Evolutionary conservation across 2,888 invertebrate species (phyloP).

Genomic region (Monoplex corrugatus): DNA sequence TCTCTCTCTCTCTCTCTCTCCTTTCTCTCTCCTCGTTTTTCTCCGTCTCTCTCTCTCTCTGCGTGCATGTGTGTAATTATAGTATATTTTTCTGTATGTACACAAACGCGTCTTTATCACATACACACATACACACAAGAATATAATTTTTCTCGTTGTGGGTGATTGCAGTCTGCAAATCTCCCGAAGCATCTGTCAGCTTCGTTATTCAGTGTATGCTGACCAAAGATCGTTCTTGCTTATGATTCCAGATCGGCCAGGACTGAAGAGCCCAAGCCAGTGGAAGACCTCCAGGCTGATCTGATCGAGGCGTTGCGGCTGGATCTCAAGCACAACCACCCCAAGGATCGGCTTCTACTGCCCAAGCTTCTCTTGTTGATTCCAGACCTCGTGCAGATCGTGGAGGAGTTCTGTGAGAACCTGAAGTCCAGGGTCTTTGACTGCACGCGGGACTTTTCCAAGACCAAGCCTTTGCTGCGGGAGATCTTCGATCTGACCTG

Average conservation of each 20-base stretch:
- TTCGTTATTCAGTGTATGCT: too few relatives aligned
- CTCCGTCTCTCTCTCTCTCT: too few relatives aligned
- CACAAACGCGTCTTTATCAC: too few relatives aligned
- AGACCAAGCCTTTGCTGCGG: conserved; percentile 68
- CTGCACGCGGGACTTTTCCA: conserved; percentile 58
- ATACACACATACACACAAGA: too few relatives aligned
- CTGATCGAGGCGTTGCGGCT: conserved; percentile 71
- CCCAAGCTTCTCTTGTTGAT: conserved; percentile 71
- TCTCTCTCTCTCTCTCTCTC: too few relatives aligned
- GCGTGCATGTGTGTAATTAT: too few relatives aligned
- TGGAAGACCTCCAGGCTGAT: conserved; percentile 70
- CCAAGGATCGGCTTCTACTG: conserved; percentile 68
- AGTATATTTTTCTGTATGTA: too few relatives aligned
- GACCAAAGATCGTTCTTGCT: too few relatives aligned
- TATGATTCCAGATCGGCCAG: conserved; percentile 65
- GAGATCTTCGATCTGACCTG: conserved; percentile 70
- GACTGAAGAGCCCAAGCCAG: conserved; percentile 57
- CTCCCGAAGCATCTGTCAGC: too few relatives aligned
- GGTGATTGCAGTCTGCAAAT: too few relatives aligned
- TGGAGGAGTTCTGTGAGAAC: conserved; percentile 70
- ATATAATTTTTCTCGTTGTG: too few relatives aligned
- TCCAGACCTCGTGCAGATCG: conserved; percentile 71
- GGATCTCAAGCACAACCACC: conserved; percentile 75
- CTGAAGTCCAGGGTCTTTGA: conserved; percentile 67
- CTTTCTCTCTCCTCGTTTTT: not conserved